A percentile compares a stretch with the other conserved stretches of the same genome.
Evolutionary conservation across 2,113 vertebrate genomes (phyloP).

Genomic region (Dromiciops gliroides): DNA sequence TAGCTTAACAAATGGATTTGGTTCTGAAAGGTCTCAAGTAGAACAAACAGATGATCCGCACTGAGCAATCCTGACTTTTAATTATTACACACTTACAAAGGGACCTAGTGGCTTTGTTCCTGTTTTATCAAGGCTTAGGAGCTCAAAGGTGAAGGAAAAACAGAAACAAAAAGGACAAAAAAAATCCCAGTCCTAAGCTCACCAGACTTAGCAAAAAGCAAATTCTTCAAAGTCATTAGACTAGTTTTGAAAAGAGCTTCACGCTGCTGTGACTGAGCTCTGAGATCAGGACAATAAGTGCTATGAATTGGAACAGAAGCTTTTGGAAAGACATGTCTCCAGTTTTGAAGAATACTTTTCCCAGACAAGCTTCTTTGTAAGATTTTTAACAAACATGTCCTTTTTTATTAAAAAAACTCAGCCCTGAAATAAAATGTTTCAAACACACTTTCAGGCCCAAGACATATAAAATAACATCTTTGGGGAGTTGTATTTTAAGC

Average conservation of each 20-base stretch:
- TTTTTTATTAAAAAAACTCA: slow-evolving; percentile 60
- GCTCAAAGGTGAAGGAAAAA: slow-evolving; percentile 58
- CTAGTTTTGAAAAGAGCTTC: slow-evolving; percentile 75
- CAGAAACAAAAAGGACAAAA: slow-evolving; percentile 63
- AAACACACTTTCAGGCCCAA: slow-evolving; percentile 73
- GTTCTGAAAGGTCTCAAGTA: not conserved
- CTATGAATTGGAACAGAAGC: slow-evolving; percentile 65
- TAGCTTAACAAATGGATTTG: not conserved
- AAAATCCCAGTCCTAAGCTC: slow-evolving; percentile 57
- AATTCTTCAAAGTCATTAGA: slow-evolving; percentile 74
- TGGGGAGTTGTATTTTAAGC: slow-evolving; percentile 48
- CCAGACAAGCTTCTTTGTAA: slow-evolving; percentile 73
- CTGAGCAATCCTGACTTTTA: not conserved
- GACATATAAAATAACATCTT: slow-evolving; percentile 72
- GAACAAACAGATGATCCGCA: not conserved
- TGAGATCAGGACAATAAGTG: slow-evolving; percentile 70
- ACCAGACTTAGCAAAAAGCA: slow-evolving; percentile 64
- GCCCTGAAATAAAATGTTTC: slow-evolving; percentile 76
- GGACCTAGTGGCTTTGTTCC: not conserved
- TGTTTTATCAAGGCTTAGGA: slow-evolving; percentile 50
- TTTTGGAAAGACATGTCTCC: slow-evolving; percentile 68
- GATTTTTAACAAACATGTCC: slow-evolving; percentile 46
- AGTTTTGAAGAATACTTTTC: slow-evolving; percentile 74
- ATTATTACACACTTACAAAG: slow-evolving; percentile 40
- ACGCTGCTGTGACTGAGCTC: slow-evolving; percentile 56